Evolutionary conservation across 2,113 vertebrate genomes (phyloP), one percentile per base, ranked within the genome.

Genomic region (Hydrolagus affinis): DNA sequence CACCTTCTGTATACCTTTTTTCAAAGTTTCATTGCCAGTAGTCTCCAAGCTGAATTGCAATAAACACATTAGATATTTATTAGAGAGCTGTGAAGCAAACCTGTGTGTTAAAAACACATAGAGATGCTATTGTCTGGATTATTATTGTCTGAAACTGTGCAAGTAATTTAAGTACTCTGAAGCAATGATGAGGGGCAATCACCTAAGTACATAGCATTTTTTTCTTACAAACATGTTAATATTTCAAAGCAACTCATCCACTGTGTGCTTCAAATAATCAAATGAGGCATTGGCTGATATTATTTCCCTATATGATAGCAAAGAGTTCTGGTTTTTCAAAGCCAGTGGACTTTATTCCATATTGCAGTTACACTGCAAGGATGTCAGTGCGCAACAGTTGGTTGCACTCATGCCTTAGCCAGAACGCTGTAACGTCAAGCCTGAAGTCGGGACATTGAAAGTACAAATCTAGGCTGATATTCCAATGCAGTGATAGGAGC

Each of bases 11-110:
- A 14, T 23, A 60, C 14, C 75, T 60, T 14, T 12, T 56, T 77
- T 77, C 57, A 60, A 25, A 77, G 75, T 77, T 8, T 76, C 32
- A n/a, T 74, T 57, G n/a, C n/a, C 74, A 57, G 74, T 56, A 76
- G 9, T 32, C 11, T 57, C 21, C 30, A 75, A 75, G 19, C 75
- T 77, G 57, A 77, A 28, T 77, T 60, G 56, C 23, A 77, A 60
- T 25, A 60, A 3, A 25, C 59, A n/a, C 60, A 60, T 77, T 77
- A 77, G 56, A 15, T 77, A 44, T 77, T 77, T 77, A 59, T 23
- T 56, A 60, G 60, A 77, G n/a, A 59, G 23, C 75, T 77, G 59
- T 59, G 56, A 77, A n/a, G 8, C 75, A 60, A 2, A 76, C n/a
- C 2, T 59, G 12, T 60, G 44, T 77, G 59, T 59, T 77, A 23